Evolutionary conservation across 2,113 vertebrate species (phyloP).

Genomic region (Salvelinus fontinalis): DNA sequence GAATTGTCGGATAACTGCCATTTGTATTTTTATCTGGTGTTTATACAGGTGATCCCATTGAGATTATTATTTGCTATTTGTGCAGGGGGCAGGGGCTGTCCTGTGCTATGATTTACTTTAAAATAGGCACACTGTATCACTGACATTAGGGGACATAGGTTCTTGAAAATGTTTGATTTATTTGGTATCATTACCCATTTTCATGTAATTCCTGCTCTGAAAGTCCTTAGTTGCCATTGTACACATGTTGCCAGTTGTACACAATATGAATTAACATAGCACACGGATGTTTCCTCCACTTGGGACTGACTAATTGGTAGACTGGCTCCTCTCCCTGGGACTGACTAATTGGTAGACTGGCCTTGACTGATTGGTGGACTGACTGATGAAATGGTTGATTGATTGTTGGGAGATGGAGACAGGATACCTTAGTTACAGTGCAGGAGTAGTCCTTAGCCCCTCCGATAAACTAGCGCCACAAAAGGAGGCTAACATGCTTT

Average conservation of each 20-base stretch:
- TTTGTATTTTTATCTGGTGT: background rate
- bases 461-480: slow-evolving; percentile 16
- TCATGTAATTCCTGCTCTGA: background rate
- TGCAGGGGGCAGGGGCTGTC: background rate
- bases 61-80: background rate
- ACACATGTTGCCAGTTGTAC: too few relatives aligned
- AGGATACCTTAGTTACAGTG: background rate
- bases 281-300: too few relatives aligned
- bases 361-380: slow-evolving; percentile 8
- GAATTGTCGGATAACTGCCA: background rate
- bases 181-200: background rate
- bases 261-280: too few relatives aligned
- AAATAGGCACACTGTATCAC: background rate
- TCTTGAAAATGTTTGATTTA: background rate
- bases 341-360: background rate
- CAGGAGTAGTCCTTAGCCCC: background rate
- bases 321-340: too few relatives aligned
- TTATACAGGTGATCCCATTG: background rate
- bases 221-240: background rate
- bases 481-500: slow-evolving; percentile 38
- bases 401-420: background rate
- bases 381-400: background rate
- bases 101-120: background rate
- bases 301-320: too few relatives aligned
- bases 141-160: too few relatives aligned